A percentile compares a stretch with the other conserved stretches of the same genome.
These are phyloP conservation scores for Diglossa brunneiventris DNA, from an alignment of 2,113 vertebrate genomes.

Conservation along the genomic window DNA sequence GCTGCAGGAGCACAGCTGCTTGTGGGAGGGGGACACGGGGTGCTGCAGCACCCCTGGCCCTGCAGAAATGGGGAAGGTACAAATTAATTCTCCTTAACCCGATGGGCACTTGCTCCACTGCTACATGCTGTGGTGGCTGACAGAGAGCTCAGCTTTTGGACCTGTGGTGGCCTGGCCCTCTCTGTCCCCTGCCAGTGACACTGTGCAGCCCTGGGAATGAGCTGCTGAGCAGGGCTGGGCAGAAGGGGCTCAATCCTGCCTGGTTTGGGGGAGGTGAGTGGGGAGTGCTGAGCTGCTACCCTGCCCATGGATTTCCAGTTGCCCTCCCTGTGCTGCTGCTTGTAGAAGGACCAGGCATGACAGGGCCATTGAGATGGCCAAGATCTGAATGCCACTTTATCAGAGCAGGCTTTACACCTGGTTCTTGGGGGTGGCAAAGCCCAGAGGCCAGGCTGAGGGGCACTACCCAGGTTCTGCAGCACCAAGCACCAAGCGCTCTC, in stretches of 20 bases:
- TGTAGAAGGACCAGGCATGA: accelerated
- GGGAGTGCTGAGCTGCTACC: not conserved
- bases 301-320: not conserved
- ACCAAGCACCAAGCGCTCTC: accelerated
- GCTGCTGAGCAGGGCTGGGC: not conserved
- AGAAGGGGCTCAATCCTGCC: not conserved
- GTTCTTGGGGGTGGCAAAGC: not conserved
- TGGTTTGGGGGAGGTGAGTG: not conserved
- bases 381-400: not conserved
- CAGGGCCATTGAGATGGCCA: not conserved
- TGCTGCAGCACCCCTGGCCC: not conserved
- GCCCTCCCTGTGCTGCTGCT: not conserved
- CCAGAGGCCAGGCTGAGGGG: not conserved
- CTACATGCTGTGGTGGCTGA: not conserved
- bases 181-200: accelerated
- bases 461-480: accelerated
- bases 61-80: accelerated
- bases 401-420: not conserved
- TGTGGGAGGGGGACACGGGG: not conserved
- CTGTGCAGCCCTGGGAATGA: not conserved
- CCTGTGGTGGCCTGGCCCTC: accelerated
- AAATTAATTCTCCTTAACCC: constrained; percentile 15
- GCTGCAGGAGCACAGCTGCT: not conserved
- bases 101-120: not conserved
- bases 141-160: not conserved